Base-by-base conservation (phyloP, 37 sponge, comb jelly and placozoan genomes). In the Oscarella lobularis region DNA sequence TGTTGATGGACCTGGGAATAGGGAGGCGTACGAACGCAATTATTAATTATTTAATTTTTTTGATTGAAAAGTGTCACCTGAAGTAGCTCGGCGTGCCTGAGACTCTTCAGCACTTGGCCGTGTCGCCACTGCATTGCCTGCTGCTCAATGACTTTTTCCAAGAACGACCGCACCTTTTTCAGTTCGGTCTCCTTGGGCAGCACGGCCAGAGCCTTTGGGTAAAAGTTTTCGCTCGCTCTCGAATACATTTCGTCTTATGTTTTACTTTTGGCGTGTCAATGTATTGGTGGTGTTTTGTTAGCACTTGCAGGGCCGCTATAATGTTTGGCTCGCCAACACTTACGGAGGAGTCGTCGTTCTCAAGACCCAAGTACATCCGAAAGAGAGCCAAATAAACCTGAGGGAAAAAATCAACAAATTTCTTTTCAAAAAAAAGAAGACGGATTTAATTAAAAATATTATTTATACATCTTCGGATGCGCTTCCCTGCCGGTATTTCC, bases 261-360 rank as follows among this genome's bases (percentile, higher is more conserved):
- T n/a, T 48, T 2, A 90, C 91, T 80, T 87, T 79, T 5, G 84
- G 81, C 20, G 94, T 89, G 65, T 93, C 87, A 38, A 93, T 89
- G 33, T 77, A 66, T 30, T 81, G 77, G 73, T 93, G 84, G 76
- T 93, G 82, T 0, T 75, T 35, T 0, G 68, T 68, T 40, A 93
- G 80, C 3, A 93, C 76, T 14, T 14, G 6, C 27, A 93, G 81
- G 2, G 94, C 94, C 34, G 66, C 75, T 33, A 81, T 66, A 37
- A 93, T 66, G 65, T 86, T 83, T 3, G 87, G 38, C 31, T 86
- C 78, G 83, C 55, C 76, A 33, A 30, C 60, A 48, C 9, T 78
- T 2, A 66, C 81, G 9, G 39, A 27, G 9, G 38, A 38, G 5
- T 79, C 72, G 34, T 81, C 72, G 35, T 86, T 27, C 0, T 89